Percentiles rank a stretch among this genome's conserved stretches.
Conservation (phyloP, 2,888 invertebrate species). For the Carterocephalus palaemon region DNA sequence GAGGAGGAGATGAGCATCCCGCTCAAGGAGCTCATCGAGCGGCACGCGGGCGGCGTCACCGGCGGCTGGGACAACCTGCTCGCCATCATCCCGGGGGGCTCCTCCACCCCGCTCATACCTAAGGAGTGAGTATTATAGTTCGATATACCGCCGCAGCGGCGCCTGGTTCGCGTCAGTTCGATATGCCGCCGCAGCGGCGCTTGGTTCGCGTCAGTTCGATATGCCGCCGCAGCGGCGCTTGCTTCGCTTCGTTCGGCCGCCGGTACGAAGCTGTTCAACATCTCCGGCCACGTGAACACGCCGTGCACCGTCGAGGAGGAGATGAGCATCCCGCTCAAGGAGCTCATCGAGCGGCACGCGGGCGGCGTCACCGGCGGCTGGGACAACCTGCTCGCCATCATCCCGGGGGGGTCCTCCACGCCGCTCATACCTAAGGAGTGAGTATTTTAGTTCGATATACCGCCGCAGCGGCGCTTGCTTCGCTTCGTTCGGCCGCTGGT, state of each 20-base stretch:
- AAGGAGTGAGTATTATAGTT: too few species aligned
- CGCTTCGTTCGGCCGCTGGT: slow-evolving; percentile 95
- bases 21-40: too few species aligned
- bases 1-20: too few species aligned
- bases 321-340: slow-evolving; percentile 98
- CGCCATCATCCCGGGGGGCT: too few species aligned
- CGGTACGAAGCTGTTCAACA: slow-evolving; percentile 98
- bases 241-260: slow-evolving; percentile 98
- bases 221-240: slow-evolving; percentile 95
- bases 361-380: slow-evolving; percentile 98
- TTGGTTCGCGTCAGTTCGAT: too few species aligned
- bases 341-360: slow-evolving; percentile 96
- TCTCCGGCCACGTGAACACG: slow-evolving; percentile 98
- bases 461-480: slow-evolving; percentile 98
- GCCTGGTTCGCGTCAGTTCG: too few species aligned
- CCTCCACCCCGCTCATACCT: too few species aligned
- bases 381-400: slow-evolving; percentile 98
- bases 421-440: slow-evolving; percentile 97
- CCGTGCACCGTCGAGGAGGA: slow-evolving; percentile 99
- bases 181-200: slow-evolving; percentile 99
- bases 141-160: too few species aligned
- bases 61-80: slow-evolving; percentile 99
- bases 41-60: too few species aligned
- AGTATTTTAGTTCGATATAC: slow-evolving; percentile 37
- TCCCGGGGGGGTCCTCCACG: slow-evolving; percentile 99